phyloP scores from a whole-genome alignment of 2,113 vertebrate genomes.

The Alexandromys fortis region DNA sequence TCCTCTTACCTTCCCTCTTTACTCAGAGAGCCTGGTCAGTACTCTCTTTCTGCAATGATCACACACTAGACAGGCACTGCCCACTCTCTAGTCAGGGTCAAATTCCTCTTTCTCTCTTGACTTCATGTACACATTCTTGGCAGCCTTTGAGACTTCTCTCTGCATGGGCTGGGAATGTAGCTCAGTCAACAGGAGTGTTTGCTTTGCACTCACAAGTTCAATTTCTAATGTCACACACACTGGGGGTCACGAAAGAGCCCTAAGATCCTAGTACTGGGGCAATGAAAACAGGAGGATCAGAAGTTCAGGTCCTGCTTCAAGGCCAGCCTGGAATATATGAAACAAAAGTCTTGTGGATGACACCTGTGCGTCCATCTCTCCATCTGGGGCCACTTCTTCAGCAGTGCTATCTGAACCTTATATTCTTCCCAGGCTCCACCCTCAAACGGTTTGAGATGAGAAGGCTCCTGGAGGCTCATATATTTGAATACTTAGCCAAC shows the following conservation, averaged over 20 bases:
- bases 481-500: not conserved
- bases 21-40: not conserved
- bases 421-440: not conserved
- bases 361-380: not conserved
- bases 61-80: not conserved
- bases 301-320: not conserved
- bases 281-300: not conserved
- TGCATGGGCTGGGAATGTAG: not conserved
- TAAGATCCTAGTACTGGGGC: not conserved
- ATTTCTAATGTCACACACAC: not conserved
- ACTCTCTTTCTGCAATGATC: not conserved
- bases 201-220: not conserved
- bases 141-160: slow-evolving; percentile 1
- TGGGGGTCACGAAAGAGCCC: not conserved
- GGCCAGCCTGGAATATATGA: not conserved
- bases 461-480: not conserved
- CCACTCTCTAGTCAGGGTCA: not conserved
- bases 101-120: slow-evolving; percentile 1
- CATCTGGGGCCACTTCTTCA: not conserved
- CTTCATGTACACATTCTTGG: not conserved
- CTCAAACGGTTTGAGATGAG: not conserved
- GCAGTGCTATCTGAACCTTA: not conserved
- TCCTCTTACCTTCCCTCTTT: slow-evolving; percentile 55
- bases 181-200: not conserved
- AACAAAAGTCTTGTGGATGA: not conserved